Base-by-base conservation (phyloP, 1,140 invertebrate species). In the Drosophila bifasciata region DNA sequence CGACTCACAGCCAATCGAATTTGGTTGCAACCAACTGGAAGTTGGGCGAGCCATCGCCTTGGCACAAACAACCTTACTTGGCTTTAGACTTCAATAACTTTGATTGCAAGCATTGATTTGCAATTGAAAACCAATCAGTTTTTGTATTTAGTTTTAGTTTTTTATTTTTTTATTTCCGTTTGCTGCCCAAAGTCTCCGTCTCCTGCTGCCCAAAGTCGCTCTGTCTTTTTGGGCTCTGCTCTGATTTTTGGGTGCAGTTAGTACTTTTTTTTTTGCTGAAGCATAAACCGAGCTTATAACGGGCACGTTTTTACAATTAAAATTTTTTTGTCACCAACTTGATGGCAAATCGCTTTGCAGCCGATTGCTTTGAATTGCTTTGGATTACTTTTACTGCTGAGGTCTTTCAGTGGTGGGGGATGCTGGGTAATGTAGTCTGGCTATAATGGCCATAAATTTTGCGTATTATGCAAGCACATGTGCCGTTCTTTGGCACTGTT, bases 51-150 rank as follows among this genome's bases (percentile, higher is more conserved):
- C 32, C 28, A 46, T 62, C 53, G 63, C 52, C 53, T 69, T 69
- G 28, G 36, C 39, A 44, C 44, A 41, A 43, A 44, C 44, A 41
- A 39, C 16, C 56, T 56, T 41, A 49, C 36, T 62, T 48, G 57
- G 41, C 17, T 21, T 5, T 58, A 49, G 61, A 41, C 25, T 68
- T 49, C 49, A 68, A 74, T 79, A 62, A 59, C 53, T 58, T 57
- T 74, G 63, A 64, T 69, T 79, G 70, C 63, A 48, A 56, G 57
- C 63, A 79, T 57, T 64, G 55, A 58, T 45, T 69, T 63, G n/a
- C 46, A 64, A 72, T 72, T 74, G 23, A 69, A 79, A 56, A 41
- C 58, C 46, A 76, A 77, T 76, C 71, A 68, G 57, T 68, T 58
- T 56, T 2, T 44, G 28, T 41, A 16, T 51, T 69, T 53, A 16